Conservation (phyloP, 2,888 invertebrate species). For the Mellilla xanthometata region DNA sequence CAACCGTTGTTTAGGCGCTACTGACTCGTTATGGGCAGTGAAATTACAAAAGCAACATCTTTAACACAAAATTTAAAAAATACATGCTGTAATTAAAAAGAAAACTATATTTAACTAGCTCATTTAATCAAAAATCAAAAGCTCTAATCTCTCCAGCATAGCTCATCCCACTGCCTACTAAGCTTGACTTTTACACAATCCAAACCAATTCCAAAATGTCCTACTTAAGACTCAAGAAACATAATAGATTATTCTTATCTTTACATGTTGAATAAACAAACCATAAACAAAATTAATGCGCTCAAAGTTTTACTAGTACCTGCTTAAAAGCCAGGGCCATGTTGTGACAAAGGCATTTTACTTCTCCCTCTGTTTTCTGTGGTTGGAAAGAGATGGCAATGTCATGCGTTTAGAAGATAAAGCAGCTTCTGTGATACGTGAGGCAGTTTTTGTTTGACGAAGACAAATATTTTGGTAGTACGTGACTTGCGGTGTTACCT, state of each 20-base stretch:
- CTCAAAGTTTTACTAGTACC: constrained; percentile 18
- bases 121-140: too few relatives aligned
- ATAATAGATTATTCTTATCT: constrained; percentile 15
- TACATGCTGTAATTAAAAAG: too few relatives aligned
- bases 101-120: too few relatives aligned
- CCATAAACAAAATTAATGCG: constrained; percentile 21
- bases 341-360: background rate
- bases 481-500: background rate
- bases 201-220: background rate
- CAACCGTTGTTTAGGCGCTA: too few relatives aligned
- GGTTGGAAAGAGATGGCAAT: background rate
- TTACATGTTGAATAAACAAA: constrained; percentile 20
- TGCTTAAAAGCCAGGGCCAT: constrained; percentile 15
- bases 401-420: constrained; percentile 9
- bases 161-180: too few relatives aligned
- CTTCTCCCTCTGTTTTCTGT: background rate
- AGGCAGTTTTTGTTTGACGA: constrained; percentile 2
- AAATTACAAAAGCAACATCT: too few relatives aligned
- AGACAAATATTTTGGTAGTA: constrained; percentile 5
- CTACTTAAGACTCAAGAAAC: background rate
- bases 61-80: too few relatives aligned
- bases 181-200: too few relatives aligned
- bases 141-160: too few relatives aligned
- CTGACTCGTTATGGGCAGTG: too few relatives aligned
- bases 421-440: constrained; percentile 16